A percentile compares a stretch with the other conserved stretches of the same genome.
These are phyloP conservation scores for Vanessa atalanta DNA, from an alignment of 1,140 invertebrate genomes.

Conservation along the genomic window DNA sequence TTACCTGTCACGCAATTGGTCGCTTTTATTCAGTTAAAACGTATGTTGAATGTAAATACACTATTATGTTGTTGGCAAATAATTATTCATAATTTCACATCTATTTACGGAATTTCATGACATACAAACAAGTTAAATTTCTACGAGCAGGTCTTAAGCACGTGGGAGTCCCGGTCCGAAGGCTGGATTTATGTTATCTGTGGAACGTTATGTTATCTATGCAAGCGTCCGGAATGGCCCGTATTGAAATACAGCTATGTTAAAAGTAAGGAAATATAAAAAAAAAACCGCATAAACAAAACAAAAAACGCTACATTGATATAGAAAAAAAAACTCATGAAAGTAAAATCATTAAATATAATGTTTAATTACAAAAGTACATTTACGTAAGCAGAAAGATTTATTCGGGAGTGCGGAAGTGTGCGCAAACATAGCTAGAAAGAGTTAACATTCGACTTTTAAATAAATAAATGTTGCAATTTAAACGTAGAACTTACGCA, in stretches of 20 bases:
- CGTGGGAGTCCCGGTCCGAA: slow-evolving; percentile 49
- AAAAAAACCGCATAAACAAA: too few species aligned
- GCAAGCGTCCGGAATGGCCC: slow-evolving; percentile 42
- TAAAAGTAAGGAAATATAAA: neutral
- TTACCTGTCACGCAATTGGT: too few species aligned
- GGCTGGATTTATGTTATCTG: slow-evolving; percentile 52
- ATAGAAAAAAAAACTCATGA: too few species aligned
- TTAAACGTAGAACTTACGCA: neutral
- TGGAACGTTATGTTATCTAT: slow-evolving; percentile 44
- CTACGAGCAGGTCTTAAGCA: slow-evolving; percentile 24
- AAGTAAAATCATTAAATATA: too few species aligned
- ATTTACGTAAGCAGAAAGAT: too few species aligned
- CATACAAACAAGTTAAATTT: slow-evolving; percentile 22
- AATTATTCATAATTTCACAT: slow-evolving; percentile 12
- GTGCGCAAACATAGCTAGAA: too few species aligned
- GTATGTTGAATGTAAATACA: neutral
- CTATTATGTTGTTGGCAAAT: neutral
- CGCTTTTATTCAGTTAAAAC: neutral
- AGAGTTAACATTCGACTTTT: too few species aligned
- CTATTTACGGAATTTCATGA: slow-evolving; percentile 27
- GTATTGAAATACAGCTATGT: slow-evolving; percentile 44
- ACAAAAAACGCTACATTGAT: too few species aligned
- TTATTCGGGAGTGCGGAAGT: too few species aligned
- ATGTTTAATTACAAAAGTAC: too few species aligned
- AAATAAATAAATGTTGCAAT: neutral